A percentile compares a stretch with the other conserved stretches of the same genome.
These are phyloP conservation scores for Columba janthina DNA, from an alignment of 2,113 vertebrate species.

Conservation along the genomic window DNA sequence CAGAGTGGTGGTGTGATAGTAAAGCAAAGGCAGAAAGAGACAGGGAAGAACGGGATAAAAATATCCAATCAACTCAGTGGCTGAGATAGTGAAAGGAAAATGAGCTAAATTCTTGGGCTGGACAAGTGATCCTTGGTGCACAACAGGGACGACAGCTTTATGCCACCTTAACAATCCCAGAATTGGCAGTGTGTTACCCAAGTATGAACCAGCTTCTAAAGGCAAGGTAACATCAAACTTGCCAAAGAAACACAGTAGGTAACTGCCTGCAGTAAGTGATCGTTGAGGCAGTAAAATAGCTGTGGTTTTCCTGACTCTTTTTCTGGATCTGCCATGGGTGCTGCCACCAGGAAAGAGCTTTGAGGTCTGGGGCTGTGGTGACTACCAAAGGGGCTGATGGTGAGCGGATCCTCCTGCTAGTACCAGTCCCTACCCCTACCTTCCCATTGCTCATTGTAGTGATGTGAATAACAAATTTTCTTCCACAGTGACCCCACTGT, in stretches of 20 bases:
- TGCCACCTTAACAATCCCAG: not conserved
- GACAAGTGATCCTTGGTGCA: not conserved
- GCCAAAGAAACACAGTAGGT: not conserved
- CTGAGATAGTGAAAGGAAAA: not conserved
- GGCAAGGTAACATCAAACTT: not conserved
- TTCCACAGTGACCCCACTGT: not conserved
- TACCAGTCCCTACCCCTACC: not conserved
- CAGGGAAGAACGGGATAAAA: not conserved
- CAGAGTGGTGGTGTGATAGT: fast-evolving
- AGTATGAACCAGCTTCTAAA: not conserved
- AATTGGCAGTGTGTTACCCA: not conserved
- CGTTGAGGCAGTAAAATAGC: not conserved
- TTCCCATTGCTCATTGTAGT: not conserved
- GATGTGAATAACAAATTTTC: not conserved
- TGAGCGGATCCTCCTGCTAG: not conserved
- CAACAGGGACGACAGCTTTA: not conserved
- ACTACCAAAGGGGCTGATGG: not conserved
- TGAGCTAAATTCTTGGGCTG: not conserved
- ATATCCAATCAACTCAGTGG: not conserved
- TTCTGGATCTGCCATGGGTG: not conserved
- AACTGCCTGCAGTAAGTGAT: not conserved
- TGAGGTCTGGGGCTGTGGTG: not conserved
- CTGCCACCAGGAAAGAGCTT: not conserved
- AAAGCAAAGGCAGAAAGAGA: not conserved
- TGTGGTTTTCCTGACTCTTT: not conserved